phyloP scores from a whole-genome alignment of 2,113 vertebrate genomes.

The Hucho hucho region DNA sequence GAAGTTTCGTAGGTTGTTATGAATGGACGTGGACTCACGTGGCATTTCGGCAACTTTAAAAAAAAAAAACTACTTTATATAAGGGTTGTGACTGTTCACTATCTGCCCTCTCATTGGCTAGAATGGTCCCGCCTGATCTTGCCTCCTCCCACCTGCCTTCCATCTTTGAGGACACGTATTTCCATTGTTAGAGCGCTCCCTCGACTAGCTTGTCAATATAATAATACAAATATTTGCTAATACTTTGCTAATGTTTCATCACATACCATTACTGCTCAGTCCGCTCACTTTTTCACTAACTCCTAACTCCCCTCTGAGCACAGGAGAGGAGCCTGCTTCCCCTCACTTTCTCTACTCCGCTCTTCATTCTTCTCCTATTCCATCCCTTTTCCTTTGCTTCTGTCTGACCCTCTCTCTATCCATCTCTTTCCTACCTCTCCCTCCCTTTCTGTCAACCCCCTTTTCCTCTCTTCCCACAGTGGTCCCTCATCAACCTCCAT shows the following conservation, averaged over 20 bases:
- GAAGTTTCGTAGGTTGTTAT: too few species aligned
- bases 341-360: neutral
- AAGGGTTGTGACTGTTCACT: too few species aligned
- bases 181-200: too few species aligned
- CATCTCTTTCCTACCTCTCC: neutral
- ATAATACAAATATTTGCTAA: slow-evolving; percentile 10
- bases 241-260: slow-evolving; percentile 21
- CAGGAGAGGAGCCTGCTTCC: too few species aligned
- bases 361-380: neutral
- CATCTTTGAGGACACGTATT: neutral
- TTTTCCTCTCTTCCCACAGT: neutral
- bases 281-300: neutral
- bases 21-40: too few species aligned
- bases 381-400: slow-evolving; percentile 5
- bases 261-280: slow-evolving; percentile 6
- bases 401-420: neutral
- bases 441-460: neutral
- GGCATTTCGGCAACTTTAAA: too few species aligned
- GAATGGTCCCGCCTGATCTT: too few species aligned
- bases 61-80: too few species aligned
- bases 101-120: too few species aligned
- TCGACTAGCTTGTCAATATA: too few species aligned
- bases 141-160: neutral
- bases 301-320: too few species aligned
- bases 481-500: neutral